phyloP scores from a whole-genome alignment of 2,113 vertebrate genomes.

The Ivindomyrus marchei region DNA sequence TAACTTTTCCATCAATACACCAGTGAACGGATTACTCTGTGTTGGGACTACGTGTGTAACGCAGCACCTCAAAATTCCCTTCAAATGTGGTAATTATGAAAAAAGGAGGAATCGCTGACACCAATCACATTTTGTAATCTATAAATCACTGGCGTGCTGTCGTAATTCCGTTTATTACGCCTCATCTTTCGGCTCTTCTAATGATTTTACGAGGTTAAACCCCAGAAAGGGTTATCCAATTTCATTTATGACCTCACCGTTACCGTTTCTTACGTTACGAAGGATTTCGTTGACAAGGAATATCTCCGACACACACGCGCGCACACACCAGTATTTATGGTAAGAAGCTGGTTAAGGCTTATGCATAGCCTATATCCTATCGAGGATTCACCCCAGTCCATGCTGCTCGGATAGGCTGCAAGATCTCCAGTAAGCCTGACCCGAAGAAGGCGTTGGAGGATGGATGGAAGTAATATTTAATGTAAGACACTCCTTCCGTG shows the following conservation, averaged over 20 bases:
- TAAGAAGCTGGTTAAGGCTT: slow-evolving; percentile 31
- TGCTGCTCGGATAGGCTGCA: background rate
- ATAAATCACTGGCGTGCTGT: background rate
- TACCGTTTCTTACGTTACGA: slow-evolving; percentile 44
- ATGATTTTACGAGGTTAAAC: slow-evolving; percentile 10
- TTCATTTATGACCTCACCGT: slow-evolving; percentile 58
- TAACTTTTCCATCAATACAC: background rate
- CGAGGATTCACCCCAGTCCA: background rate
- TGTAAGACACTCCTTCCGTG: background rate
- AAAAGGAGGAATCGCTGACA: background rate
- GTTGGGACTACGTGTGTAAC: background rate
- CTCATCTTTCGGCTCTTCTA: slow-evolving; percentile 31
- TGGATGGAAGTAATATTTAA: background rate
- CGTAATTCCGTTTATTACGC: background rate
- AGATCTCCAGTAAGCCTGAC: background rate
- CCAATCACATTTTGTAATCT: background rate
- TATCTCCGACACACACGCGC: background rate
- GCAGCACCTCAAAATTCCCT: background rate
- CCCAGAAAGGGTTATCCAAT: slow-evolving; percentile 45
- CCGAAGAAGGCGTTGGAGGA: background rate
- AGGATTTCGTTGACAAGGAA: slow-evolving; percentile 59
- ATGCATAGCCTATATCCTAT: background rate
- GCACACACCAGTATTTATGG: slow-evolving; percentile 10
- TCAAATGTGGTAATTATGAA: background rate
- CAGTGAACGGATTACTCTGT: background rate